Base-by-base conservation (phyloP, 2,113 vertebrate genomes). In the Equus quagga region DNA sequence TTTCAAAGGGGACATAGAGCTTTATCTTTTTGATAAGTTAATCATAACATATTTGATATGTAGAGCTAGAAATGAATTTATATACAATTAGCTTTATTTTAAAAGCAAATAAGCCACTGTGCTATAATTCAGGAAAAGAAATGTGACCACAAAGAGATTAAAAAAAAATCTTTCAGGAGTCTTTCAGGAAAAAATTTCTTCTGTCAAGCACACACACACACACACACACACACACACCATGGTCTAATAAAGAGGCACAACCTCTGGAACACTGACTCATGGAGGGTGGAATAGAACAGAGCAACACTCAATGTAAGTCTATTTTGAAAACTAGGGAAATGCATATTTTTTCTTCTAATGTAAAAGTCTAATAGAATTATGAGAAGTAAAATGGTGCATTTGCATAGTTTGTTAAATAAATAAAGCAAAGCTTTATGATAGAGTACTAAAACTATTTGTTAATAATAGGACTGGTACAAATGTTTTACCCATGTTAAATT, bases 401-500 rank as follows among this genome's bases (percentile, higher is more conserved):
- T 69, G 17, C 13, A 83, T 60, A 79, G 13, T 65, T 90, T 84
- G 18, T 44, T 60, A 14, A 88, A 69, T 80, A n/a, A 84, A 56
- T 79, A 13, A 88, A 76, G 9, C 28, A 96, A 36, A 8, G 33
- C 1, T 11, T 51, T 76, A 56, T 31, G 95, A 49, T 28, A 76
- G 11, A 78, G 88, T 94, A 56, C 3, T 70, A 78, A 87, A 92
- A 58, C 5, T 88, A 60, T 1, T 75, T 90, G 8, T 70, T 84
- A 76, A 73, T 24, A 33, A 76, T 58, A 89, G 17, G 6, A 46
- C 4, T 49, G 1, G 28, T 26, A 46, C 7, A 91, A 58, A 87
- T 70, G 18, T 80, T 96, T 62, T 64, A 87, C 5, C 5, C 28
- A 49, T 72, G 8, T 62, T 18, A 94, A 86, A 89, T 75, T 70